phyloP scores from a whole-genome alignment of 1,140 invertebrate species.

The Diorhabda sublineata region DNA sequence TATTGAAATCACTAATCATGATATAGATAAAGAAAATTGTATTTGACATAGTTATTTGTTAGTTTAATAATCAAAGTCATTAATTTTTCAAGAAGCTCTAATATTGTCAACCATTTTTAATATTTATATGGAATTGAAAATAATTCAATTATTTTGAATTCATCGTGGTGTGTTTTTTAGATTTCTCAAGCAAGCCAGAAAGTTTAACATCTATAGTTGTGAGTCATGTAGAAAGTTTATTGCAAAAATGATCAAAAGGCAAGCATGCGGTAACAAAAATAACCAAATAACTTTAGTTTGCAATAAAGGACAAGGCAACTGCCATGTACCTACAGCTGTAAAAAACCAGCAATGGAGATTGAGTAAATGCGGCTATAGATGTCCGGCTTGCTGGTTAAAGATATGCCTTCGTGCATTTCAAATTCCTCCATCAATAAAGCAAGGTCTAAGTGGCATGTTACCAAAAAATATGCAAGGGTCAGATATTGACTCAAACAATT shows the following conservation, averaged over 20 bases:
- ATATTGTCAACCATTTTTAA: too few species aligned
- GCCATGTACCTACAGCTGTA: conserved; percentile 65
- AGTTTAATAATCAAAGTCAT: too few species aligned
- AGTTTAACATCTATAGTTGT: conserved; percentile 80
- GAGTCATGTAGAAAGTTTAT: conserved; percentile 84
- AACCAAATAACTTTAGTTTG: conserved; percentile 57
- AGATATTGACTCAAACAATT: conserved; percentile 39
- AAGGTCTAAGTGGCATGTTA: conserved; percentile 60
- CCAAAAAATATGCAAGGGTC: conserved; percentile 49
- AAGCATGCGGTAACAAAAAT: conserved; percentile 54
- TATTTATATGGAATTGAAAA: too few species aligned
- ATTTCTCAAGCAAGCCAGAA: conserved; percentile 71
- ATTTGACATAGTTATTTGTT: too few species aligned
- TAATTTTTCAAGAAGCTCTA: too few species aligned
- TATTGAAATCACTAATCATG: too few species aligned
- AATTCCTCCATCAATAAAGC: conserved; percentile 62
- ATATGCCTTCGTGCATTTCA: conserved; percentile 76
- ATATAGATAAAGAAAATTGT: too few species aligned
- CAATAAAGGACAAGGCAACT: conserved; percentile 66
- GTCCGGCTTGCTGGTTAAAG: conserved; percentile 84
- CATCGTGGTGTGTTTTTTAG: conserved; percentile 37
- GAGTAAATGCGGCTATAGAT: conserved; percentile 66
- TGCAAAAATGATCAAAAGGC: conserved; percentile 69
- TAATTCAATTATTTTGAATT: too few species aligned
- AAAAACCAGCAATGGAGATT: conserved; percentile 69